Evolutionary conservation across 2,888 invertebrate species (phyloP).

Genomic region (Perizoma affinitatum): DNA sequence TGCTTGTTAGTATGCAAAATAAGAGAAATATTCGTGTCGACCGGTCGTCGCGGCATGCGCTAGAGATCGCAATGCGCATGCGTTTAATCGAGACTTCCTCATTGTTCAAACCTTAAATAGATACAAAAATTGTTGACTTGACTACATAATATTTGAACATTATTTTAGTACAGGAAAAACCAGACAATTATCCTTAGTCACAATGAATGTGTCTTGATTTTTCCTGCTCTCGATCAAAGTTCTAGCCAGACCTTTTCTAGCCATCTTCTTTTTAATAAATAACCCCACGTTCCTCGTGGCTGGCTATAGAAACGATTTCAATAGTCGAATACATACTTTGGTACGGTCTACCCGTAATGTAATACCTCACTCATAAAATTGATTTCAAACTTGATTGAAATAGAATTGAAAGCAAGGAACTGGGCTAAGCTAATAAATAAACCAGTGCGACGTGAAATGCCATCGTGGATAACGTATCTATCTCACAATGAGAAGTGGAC

Average conservation of each 20-base stretch:
- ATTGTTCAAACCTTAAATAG: conserved; percentile 32
- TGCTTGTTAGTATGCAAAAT: conserved; percentile 79
- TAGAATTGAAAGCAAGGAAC: conserved; percentile 33
- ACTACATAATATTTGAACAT: background rate
- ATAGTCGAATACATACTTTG: background rate
- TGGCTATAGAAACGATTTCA: conserved; percentile 3
- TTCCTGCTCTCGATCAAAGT: too few relatives aligned
- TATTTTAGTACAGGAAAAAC: background rate
- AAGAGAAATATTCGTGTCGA: conserved; percentile 70
- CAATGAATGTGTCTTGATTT: background rate
- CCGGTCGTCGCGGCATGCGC: conserved; percentile 55
- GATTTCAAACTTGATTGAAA: conserved; percentile 26
- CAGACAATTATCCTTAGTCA: background rate
- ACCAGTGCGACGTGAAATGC: conserved; percentile 20
- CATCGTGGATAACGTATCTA: conserved; percentile 24
- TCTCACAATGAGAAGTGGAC: conserved; percentile 17
- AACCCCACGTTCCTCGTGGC: background rate
- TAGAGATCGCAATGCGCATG: conserved; percentile 49
- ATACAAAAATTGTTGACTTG: background rate
- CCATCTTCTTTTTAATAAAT: too few relatives aligned
- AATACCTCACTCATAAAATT: conserved; percentile 19
- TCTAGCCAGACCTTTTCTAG: too few relatives aligned
- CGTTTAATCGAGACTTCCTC: conserved; percentile 43
- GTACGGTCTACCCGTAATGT: conserved; percentile 11
- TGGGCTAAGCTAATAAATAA: conserved; percentile 34